Base-by-base conservation (phyloP, 2,888 invertebrate genomes). In the Pandemis cinnamomeana region DNA sequence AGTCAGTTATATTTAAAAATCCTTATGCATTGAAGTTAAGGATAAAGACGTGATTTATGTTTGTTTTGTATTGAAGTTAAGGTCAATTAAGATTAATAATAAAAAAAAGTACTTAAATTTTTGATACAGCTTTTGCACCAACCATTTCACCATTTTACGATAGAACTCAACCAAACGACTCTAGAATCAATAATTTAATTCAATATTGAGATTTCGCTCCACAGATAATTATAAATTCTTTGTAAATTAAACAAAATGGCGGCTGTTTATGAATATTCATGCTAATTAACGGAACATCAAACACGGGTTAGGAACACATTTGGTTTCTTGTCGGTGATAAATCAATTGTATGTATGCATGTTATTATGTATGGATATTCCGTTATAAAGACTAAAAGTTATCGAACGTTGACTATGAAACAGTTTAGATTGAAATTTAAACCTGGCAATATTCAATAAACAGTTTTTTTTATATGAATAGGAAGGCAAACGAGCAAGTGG, bases 211-310 rank as follows among this genome's bases (percentile, higher is more conserved):
- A 64, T 66, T 69, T 73, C 51, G 69, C 60, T 70, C 53, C 36
- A 13, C 8, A 67, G 70, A 53, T 44, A 58, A 55, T 74, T 67
- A 71, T 67, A 71, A 15, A 74, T 66, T 73, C 64, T 66, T 60
- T 66, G 15, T 64, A 36, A 36, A 68, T 68, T 55, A 68, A 68
- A 55, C 44, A 70, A 70, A 74, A 74, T 74, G 71, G 55, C 61
- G 60, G 66, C 53, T 36, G 41, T 48, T 62, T 71, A 67, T 74
- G 71, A 74, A 74, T 74, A 74, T 74, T 71, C 74, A 74, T 74
- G 36, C 55, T 71, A 67, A 71, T 71, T 74, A 74, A 74, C 74
- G 73, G 69, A 73, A 73, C 69, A 73, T 70, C 66, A 72, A 68
- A 68, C 68, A 69, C 58, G 64, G 67, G 51, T 51, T 60, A 53